Conservation (phyloP, 2,888 invertebrate species). For the Acheta domesticus region DNA sequence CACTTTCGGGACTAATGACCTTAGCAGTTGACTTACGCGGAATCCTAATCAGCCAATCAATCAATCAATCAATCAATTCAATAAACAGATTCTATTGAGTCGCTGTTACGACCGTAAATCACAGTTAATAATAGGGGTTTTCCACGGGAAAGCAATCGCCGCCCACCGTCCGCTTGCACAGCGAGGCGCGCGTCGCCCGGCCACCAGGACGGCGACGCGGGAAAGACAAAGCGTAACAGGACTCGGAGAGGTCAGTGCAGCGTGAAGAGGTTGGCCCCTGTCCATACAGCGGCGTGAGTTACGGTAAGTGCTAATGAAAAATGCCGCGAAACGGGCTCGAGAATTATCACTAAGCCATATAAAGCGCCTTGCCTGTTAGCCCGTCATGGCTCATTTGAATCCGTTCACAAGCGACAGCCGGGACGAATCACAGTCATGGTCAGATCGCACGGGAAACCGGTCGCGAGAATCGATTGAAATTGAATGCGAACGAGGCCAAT, state of each 20-base stretch:
- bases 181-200: no score
- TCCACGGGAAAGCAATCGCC: no score
- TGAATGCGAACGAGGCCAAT: slow-evolving; percentile 7
- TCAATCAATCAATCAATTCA: no score
- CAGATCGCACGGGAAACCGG: not conserved
- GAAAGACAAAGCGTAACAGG: no score
- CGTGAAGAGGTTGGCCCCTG: not conserved
- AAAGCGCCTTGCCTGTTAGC: not conserved
- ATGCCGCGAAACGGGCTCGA: not conserved
- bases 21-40: no score
- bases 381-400: not conserved
- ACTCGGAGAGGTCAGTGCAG: not conserved
- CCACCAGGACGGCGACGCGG: no score
- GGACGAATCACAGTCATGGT: not conserved
- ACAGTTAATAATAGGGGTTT: no score
- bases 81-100: no score
- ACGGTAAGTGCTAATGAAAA: not conserved
- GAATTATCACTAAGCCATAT: not conserved
- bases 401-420: slow-evolving; percentile 1
- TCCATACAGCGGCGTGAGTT: not conserved
- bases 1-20: no score
- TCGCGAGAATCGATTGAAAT: slow-evolving; percentile 6
- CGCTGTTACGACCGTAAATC: no score
- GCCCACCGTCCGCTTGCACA: no score
- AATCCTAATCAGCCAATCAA: no score